phyloP scores from a whole-genome alignment of 2,797 vertebrate species.

The Acanthopagrus latus region DNA sequence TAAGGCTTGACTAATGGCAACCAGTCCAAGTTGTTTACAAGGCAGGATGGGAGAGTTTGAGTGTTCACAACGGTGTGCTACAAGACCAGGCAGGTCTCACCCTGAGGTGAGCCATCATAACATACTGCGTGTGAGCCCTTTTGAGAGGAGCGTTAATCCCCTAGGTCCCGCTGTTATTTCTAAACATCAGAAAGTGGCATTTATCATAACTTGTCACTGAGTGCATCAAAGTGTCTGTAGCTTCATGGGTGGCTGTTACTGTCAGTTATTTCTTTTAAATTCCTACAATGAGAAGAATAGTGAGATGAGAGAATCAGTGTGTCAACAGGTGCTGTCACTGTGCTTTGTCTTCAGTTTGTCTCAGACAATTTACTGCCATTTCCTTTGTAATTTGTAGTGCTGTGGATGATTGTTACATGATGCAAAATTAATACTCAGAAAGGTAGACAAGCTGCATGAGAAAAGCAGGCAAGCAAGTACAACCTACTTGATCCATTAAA shows the following conservation, averaged over 20 bases:
- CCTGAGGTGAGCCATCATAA: constrained; percentile 27
- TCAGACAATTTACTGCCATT: background rate
- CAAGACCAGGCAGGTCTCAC: constrained; percentile 63
- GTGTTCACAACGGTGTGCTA: constrained; percentile 29
- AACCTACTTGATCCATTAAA: background rate
- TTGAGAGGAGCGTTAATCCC: constrained; percentile 51
- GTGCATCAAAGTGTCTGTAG: background rate
- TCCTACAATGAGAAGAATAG: background rate
- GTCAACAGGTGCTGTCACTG: constrained; percentile 25
- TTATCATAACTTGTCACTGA: constrained; percentile 28
- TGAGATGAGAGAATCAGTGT: constrained; percentile 7
- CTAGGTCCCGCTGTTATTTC: constrained; percentile 33
- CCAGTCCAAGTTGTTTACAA: constrained; percentile 46
- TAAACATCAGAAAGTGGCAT: constrained; percentile 47
- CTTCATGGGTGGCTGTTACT: constrained; percentile 4
- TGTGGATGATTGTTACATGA: background rate
- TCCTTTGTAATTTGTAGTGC: background rate
- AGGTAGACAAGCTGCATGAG: no score
- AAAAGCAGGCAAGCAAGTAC: background rate
- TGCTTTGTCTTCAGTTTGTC: background rate
- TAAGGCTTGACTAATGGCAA: constrained; percentile 26
- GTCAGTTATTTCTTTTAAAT: constrained; percentile 6
- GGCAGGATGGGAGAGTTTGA: constrained; percentile 23
- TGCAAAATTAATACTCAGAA: background rate
- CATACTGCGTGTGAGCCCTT: constrained; percentile 36